Evolutionary conservation across 2,888 invertebrate genomes (phyloP).

Genomic region (Carterocephalus palaemon): DNA sequence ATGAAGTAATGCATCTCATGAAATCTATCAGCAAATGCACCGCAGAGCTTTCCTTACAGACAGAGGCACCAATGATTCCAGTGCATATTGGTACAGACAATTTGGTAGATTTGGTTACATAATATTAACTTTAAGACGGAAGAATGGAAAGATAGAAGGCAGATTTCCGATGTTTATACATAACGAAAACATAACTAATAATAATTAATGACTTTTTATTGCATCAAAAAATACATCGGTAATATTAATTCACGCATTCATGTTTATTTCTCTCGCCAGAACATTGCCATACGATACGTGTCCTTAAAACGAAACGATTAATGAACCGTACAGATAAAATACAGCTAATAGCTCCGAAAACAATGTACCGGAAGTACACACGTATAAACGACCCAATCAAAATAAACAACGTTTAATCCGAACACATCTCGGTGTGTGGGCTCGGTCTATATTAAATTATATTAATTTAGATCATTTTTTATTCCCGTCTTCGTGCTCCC

Average conservation of each 20-base stretch:
- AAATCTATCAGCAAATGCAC: too few species aligned
- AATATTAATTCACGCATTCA: neutral
- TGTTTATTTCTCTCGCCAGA: slow-evolving; percentile 5
- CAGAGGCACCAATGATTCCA: too few species aligned
- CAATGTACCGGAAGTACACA: slow-evolving; percentile 29
- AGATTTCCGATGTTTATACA: too few species aligned
- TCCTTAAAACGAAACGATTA: slow-evolving; percentile 18
- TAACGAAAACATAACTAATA: too few species aligned
- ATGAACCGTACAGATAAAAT: slow-evolving; percentile 22
- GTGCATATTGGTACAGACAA: too few species aligned
- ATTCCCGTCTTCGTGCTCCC: slow-evolving; percentile 44
- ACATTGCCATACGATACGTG: slow-evolving; percentile 16
- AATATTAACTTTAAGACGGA: too few species aligned
- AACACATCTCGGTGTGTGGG: slow-evolving; percentile 53
- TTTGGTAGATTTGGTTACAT: too few species aligned
- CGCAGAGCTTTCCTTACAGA: too few species aligned
- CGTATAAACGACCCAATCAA: slow-evolving; percentile 31
- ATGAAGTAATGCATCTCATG: too few species aligned
- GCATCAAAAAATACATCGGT: neutral
- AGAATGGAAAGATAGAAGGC: too few species aligned
- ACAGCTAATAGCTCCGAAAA: slow-evolving; percentile 24
- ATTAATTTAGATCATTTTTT: slow-evolving; percentile 55
- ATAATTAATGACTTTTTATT: too few species aligned
- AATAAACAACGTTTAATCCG: slow-evolving; percentile 33
- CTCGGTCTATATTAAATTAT: slow-evolving; percentile 54